phyloP scores from a whole-genome alignment of 1,140 invertebrate species.

The Drosophila sturtevanti region DNA sequence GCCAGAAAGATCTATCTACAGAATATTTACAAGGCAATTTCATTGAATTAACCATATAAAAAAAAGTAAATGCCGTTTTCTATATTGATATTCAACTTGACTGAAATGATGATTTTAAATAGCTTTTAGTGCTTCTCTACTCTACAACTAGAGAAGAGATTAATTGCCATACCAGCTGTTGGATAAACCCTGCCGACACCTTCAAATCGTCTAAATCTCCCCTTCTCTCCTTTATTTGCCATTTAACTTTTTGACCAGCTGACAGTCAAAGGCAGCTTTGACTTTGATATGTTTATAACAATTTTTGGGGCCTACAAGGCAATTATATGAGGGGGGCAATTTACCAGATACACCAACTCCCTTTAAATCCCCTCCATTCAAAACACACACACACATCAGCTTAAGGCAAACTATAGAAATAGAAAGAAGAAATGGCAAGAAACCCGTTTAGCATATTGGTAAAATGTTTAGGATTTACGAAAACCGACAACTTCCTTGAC shows the following conservation, averaged over 20 bases:
- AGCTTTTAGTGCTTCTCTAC: neutral
- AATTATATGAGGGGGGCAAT: constrained; percentile 69
- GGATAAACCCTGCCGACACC: constrained; percentile 6
- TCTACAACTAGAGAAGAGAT: neutral
- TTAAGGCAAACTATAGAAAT: constrained; percentile 71
- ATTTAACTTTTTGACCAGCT: constrained; percentile 74
- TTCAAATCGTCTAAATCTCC: constrained; percentile 26
- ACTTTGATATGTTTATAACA: constrained; percentile 80
- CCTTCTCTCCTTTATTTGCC: no score
- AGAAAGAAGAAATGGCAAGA: constrained; percentile 35
- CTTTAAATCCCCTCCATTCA: constrained; percentile 30
- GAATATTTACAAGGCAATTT: constrained; percentile 9
- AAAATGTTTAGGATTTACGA: constrained; percentile 68
- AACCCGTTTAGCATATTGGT: constrained; percentile 79
- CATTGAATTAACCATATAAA: constrained; percentile 23
- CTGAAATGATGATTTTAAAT: constrained; percentile 6
- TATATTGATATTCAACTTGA: constrained; percentile 2
- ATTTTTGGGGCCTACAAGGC: constrained; percentile 64
- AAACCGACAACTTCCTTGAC: constrained; percentile 74
- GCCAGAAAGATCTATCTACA: constrained; percentile 21
- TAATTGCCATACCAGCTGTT: constrained; percentile 4
- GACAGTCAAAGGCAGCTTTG: constrained; percentile 65
- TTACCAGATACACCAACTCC: constrained; percentile 73
- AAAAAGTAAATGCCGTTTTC: constrained; percentile 10
- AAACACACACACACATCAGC: constrained; percentile 26